Evolutionary conservation across 2,888 invertebrate species (phyloP), one percentile per base, ranked within the genome.

Genomic region (Sussaba pulchella): DNA sequence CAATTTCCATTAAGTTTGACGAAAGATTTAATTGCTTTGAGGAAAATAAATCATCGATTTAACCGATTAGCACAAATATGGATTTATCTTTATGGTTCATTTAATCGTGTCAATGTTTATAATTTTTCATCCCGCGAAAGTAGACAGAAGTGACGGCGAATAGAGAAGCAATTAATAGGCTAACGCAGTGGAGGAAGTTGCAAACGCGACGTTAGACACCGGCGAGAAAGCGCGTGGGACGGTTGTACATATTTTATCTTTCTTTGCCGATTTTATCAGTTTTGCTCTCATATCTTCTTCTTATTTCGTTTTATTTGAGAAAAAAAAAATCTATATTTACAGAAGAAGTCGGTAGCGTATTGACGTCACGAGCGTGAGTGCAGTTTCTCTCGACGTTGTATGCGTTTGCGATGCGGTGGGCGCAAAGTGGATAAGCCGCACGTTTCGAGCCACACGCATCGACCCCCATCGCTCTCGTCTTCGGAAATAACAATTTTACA

Each of bases 261-360:
- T 26, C 61, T 24, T 36, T 50, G 21, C 39, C 54, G 54, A 66
- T 76, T 54, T 70, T 69, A 73, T 81, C 76, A 54, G 67, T 63
- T 43, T 19, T 39, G 54, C 63, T 72, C 69, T 72, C 72, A 24
- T 63, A 52, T 45, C 45, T 54, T 59, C 61, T 67, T 64, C 57
- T 21, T n/a, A n/a, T n/a, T 70, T 71, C 52, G 57, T 70, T 66
- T 24, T 63, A 9, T 78, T 36, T 41, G 39, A 84, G 85, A 87
- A 87, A 88, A 6, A 31, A 31, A 31, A 31, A 6, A 85, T 84
- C 84, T 87, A 87, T 89, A 89, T 89, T 89, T 89, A 89, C 89
- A 88, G 87, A 88, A 87, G 69, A 31, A 87, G 87, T 86, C 86
- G 86, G 89, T 86, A 87, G 83, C 82, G 57, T n/a, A 50, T 61